Evolutionary conservation across 2,797 vertebrate species (phyloP).

Genomic region (Leptoclinus maculatus): DNA sequence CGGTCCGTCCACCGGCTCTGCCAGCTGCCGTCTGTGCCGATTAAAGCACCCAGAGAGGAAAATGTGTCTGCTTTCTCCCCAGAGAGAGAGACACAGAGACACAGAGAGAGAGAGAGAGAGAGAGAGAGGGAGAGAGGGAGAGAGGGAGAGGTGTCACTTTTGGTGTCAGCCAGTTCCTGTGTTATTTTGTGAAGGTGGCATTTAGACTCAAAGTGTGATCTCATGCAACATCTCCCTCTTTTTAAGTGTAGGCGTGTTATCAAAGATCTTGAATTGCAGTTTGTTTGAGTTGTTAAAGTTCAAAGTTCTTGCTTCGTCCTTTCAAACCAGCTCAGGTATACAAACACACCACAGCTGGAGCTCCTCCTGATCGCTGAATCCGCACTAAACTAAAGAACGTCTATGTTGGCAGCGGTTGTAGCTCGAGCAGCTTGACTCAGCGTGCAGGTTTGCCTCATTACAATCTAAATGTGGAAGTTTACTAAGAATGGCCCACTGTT

Average conservation of each 20-base stretch:
- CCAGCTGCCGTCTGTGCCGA: slow-evolving; percentile 40
- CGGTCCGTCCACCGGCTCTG: slow-evolving; percentile 7
- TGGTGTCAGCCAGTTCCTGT: slow-evolving; percentile 59
- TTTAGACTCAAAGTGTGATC: neutral
- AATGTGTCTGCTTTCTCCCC: slow-evolving; percentile 12
- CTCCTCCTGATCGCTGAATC: neutral
- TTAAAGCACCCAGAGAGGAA: slow-evolving; percentile 34
- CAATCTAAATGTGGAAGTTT: slow-evolving; percentile 36
- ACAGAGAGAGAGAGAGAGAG: neutral
- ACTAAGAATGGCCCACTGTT: neutral
- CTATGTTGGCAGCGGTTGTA: neutral
- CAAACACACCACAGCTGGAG: slow-evolving; percentile 6
- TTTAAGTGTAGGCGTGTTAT: neutral
- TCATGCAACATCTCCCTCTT: neutral
- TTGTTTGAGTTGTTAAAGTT: neutral
- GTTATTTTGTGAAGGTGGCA: slow-evolving; percentile 35
- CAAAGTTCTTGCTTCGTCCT: neutral
- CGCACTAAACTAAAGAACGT: neutral
- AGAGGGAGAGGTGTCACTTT: neutral
- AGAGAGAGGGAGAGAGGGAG: no score
- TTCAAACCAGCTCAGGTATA: neutral
- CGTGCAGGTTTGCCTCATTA: slow-evolving; percentile 1
- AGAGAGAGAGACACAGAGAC: neutral
- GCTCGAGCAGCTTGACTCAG: neutral
- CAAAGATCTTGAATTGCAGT: neutral